phyloP scores from a whole-genome alignment of 53 echinoderm and acorn worm genomes.

The Holothuria leucospilota region DNA sequence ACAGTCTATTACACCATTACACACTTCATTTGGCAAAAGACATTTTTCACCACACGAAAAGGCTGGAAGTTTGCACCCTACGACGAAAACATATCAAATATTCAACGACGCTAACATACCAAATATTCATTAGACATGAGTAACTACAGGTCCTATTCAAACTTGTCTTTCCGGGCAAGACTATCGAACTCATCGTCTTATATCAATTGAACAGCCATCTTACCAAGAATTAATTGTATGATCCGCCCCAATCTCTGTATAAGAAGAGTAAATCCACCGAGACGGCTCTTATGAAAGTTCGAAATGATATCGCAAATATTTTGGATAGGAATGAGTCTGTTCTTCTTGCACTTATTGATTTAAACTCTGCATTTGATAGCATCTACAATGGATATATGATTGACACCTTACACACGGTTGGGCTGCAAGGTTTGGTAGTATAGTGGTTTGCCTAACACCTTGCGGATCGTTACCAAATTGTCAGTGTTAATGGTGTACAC shows the following conservation, averaged over 20 bases:
- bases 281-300: background rate
- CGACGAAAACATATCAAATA: no score
- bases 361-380: background rate
- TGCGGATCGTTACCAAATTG: background rate
- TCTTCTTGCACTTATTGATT: no score
- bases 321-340: background rate
- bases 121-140: background rate
- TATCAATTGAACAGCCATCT: background rate
- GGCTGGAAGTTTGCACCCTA: slow-evolving; percentile 6
- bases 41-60: slow-evolving; percentile 25
- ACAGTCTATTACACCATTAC: slow-evolving; percentile 9
- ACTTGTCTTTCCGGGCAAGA: background rate
- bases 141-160: background rate
- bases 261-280: background rate
- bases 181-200: background rate
- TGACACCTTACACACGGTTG: background rate
- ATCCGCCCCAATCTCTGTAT: background rate
- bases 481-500: background rate
- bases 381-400: background rate
- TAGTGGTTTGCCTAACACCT: background rate
- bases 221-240: background rate
- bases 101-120: no score
- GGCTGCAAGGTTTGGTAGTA: background rate
- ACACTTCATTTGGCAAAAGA: slow-evolving; percentile 22
- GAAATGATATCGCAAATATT: background rate